Evolutionary conservation across 2,888 invertebrate species (phyloP).

Genomic region (Belgica antarctica): DNA sequence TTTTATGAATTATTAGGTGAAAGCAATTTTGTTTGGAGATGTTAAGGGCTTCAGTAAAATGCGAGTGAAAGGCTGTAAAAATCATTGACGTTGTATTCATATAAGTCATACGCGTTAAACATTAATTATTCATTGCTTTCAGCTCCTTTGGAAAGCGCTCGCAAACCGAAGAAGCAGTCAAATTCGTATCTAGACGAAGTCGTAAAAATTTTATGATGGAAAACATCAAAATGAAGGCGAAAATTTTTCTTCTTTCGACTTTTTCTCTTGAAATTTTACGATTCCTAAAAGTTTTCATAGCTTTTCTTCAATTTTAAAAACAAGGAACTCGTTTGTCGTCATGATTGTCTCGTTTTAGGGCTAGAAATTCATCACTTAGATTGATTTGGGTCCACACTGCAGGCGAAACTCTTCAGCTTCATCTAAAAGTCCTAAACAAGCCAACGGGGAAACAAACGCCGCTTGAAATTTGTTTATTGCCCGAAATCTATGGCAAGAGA

Average conservation of each 20-base stretch:
- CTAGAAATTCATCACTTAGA: neutral
- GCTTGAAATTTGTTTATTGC: slow-evolving; percentile 1
- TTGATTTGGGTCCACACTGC: neutral
- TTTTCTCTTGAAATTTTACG: neutral
- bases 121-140: slow-evolving; percentile 33
- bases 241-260: neutral
- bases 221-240: slow-evolving; percentile 5
- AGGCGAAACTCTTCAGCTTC: neutral
- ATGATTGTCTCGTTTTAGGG: neutral
- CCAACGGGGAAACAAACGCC: no score
- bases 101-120: slow-evolving; percentile 6
- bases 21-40: neutral
- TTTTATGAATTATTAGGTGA: slow-evolving; percentile 13
- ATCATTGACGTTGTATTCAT: slow-evolving; percentile 15
- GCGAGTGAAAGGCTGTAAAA: neutral
- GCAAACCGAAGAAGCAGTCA: neutral
- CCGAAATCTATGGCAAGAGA: neutral
- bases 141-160: neutral
- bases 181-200: slow-evolving; percentile 22
- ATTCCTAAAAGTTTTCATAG: slow-evolving; percentile 11
- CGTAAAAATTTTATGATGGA: slow-evolving; percentile 22
- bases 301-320: slow-evolving; percentile 3
- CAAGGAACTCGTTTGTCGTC: neutral
- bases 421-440: no score
- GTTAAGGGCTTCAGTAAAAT: neutral